Evolutionary conservation across 2,888 invertebrate species (phyloP).

Genomic region (Apamea crenata): DNA sequence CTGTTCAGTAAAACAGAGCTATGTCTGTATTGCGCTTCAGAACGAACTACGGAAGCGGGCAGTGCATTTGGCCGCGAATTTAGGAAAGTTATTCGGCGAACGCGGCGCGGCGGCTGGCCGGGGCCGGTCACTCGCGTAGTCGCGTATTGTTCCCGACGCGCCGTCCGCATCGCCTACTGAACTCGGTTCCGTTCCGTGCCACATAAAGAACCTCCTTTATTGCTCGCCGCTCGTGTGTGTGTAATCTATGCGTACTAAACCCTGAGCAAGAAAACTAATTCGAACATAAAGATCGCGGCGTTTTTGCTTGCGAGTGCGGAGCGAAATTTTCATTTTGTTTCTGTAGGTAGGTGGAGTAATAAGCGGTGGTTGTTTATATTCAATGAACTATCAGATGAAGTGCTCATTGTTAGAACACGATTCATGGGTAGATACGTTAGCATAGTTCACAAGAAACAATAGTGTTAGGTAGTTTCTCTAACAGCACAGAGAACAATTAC

Average conservation of each 20-base stretch:
- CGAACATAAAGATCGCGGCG: constrained; percentile 65
- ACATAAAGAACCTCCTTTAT: constrained; percentile 84
- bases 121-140: constrained; percentile 67
- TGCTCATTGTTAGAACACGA: constrained; percentile 37
- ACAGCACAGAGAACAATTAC: constrained; percentile 44
- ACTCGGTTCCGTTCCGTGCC: constrained; percentile 77
- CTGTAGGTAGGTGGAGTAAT: constrained; percentile 43
- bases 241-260: constrained; percentile 78
- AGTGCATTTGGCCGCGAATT: constrained; percentile 83
- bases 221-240: constrained; percentile 73
- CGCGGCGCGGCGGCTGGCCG: constrained; percentile 56
- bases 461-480: constrained; percentile 20
- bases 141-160: constrained; percentile 78
- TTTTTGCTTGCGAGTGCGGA: constrained; percentile 51
- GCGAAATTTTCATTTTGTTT: constrained; percentile 59
- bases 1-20: constrained; percentile 71
- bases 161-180: constrained; percentile 74
- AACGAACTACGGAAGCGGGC: constrained; percentile 79
- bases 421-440: constrained; percentile 12
- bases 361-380: constrained; percentile 41
- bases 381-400: constrained; percentile 30
- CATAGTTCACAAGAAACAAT: constrained; percentile 18
- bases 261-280: constrained; percentile 69
- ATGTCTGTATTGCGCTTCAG: constrained; percentile 68
- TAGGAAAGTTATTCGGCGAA: constrained; percentile 78